Conservation (phyloP, 2,797 vertebrate genomes). For the Naso thynnoides region DNA sequence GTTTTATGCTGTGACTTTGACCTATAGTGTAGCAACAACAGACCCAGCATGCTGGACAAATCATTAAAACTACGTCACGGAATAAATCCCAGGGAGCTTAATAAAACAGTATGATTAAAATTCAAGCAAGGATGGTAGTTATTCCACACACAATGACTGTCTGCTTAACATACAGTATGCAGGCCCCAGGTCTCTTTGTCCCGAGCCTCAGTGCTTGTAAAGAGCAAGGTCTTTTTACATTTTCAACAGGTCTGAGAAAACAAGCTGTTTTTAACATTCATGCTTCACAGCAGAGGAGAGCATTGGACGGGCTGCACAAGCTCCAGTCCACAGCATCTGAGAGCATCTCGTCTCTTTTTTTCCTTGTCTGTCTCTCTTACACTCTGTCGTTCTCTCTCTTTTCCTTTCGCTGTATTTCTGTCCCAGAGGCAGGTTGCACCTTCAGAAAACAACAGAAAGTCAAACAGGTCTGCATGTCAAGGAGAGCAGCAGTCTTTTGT, state of each 20-base stretch:
- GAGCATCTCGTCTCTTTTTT: slow-evolving; percentile 6
- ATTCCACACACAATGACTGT: slow-evolving; percentile 73
- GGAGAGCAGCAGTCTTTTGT: slow-evolving; percentile 73
- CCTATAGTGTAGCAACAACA: slow-evolving; percentile 52
- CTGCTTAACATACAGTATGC: slow-evolving; percentile 76
- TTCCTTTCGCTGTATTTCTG: slow-evolving; percentile 52
- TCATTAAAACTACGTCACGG: slow-evolving; percentile 74
- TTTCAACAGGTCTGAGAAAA: slow-evolving; percentile 71
- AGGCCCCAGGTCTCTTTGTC: slow-evolving; percentile 74
- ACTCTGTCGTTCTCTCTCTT: slow-evolving; percentile 9
- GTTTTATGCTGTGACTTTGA: slow-evolving; percentile 60
- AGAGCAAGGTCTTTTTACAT: slow-evolving; percentile 77
- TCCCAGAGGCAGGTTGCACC: slow-evolving; percentile 87
- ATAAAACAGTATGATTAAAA: slow-evolving; percentile 83
- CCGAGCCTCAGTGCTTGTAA: slow-evolving; percentile 66
- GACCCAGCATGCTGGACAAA: slow-evolving; percentile 57
- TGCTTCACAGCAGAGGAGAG: slow-evolving; percentile 31
- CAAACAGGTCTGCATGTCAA: slow-evolving; percentile 87
- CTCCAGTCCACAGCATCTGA: slow-evolving; percentile 29
- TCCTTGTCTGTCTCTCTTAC: neutral
- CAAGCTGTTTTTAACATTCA: slow-evolving; percentile 70
- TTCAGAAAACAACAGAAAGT: slow-evolving; percentile 91
- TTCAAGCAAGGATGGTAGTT: slow-evolving; percentile 77
- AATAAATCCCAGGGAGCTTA: slow-evolving; percentile 77
- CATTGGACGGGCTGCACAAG: slow-evolving; percentile 50